Evolutionary conservation across 2,113 vertebrate species (phyloP).

Genomic region (Syrmaticus mikado): DNA sequence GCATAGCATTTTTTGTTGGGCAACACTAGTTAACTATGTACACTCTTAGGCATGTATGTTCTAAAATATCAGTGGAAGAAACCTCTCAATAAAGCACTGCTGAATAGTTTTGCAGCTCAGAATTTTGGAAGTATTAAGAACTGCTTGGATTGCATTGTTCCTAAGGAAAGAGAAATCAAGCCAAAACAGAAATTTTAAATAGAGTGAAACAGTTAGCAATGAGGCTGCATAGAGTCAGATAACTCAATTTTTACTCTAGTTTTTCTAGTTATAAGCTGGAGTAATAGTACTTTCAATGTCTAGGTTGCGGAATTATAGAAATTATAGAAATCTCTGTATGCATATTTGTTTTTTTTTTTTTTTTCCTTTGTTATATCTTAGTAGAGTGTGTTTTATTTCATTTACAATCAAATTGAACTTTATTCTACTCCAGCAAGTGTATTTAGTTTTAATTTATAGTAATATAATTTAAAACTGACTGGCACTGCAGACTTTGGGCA

Average conservation of each 20-base stretch:
- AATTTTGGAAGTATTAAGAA: slow-evolving; percentile 1
- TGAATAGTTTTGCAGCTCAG: slow-evolving; percentile 36
- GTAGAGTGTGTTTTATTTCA: background rate
- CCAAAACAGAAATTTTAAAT: background rate
- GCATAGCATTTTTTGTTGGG: background rate
- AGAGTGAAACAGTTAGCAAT: background rate
- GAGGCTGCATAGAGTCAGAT: background rate
- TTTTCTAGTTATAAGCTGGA: background rate
- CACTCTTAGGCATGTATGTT: background rate
- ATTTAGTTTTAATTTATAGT: slow-evolving; percentile 41
- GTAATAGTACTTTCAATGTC: background rate
- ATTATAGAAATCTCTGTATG: background rate
- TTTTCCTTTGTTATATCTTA: background rate
- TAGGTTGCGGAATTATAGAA: background rate
- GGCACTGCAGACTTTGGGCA: background rate
- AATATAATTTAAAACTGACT: background rate
- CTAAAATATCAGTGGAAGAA: background rate
- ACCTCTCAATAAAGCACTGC: background rate
- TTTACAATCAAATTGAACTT: background rate
- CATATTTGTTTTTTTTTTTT: background rate
- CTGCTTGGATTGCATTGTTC: background rate
- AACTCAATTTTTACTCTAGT: background rate
- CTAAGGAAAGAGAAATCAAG: slow-evolving; percentile 5
- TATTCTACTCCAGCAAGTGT: background rate
- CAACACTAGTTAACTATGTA: background rate